These are phyloP conservation scores for Achlya flavicornis DNA, from an alignment of 2,888 invertebrate species.

Conservation along the genomic window DNA sequence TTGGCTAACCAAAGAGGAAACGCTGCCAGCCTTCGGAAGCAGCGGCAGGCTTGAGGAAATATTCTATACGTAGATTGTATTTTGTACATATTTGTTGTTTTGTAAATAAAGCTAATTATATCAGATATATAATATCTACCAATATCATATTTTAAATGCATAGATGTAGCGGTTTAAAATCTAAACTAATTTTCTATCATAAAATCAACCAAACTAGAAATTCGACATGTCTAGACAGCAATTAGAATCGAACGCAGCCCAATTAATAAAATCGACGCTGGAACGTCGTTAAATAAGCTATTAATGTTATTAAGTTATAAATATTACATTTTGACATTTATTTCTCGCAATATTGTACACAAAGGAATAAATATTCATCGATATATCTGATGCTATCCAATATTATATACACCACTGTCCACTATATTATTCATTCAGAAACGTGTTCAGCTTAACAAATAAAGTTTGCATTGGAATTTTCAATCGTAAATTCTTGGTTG, in stretches of 20 bases:
- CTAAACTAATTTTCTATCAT: neutral
- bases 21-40: too few species aligned
- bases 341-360: neutral
- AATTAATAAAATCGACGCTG: constrained; percentile 10
- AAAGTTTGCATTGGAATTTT: neutral
- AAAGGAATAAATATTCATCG: constrained; percentile 4
- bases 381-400: constrained; percentile 1
- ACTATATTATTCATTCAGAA: constrained; percentile 6
- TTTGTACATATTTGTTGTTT: too few species aligned
- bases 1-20: too few species aligned
- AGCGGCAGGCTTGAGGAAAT: too few species aligned
- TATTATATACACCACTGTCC: neutral
- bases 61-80: too few species aligned
- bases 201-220: neutral
- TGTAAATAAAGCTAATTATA: too few species aligned
- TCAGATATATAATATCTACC: too few species aligned
- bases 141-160: too few species aligned
- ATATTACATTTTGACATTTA: neutral
- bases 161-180: neutral
- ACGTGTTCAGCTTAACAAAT: neutral
- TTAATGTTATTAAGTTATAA: constrained; percentile 8
- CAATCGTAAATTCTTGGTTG: neutral
- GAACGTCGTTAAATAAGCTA: neutral
- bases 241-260: neutral
- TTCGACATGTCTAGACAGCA: neutral